phyloP scores from a whole-genome alignment of 2,797 vertebrate genomes.

The Enteromius radiatus region DNA sequence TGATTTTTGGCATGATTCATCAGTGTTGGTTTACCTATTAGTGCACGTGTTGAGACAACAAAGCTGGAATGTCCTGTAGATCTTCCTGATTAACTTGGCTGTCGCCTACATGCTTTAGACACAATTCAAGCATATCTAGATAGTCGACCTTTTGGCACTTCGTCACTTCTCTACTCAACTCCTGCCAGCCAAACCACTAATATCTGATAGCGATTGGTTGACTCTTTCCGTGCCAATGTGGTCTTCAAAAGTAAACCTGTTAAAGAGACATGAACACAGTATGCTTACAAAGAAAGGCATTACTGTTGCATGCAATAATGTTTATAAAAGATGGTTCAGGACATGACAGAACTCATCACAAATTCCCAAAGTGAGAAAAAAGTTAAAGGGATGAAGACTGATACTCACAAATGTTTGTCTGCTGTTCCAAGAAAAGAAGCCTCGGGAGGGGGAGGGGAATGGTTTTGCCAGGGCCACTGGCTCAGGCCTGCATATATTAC shows the following conservation, averaged over 20 bases:
- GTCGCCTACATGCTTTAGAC: constrained; percentile 67
- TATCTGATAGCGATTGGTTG: neutral
- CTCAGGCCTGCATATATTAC: constrained; percentile 83
- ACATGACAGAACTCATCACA: constrained; percentile 55
- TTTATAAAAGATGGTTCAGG: neutral
- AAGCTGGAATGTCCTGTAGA: constrained; percentile 68
- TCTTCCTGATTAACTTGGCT: constrained; percentile 67
- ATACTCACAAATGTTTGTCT: constrained; percentile 74
- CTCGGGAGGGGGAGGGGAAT: constrained; percentile 67
- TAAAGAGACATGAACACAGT: constrained; percentile 1
- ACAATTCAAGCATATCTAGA: constrained; percentile 66
- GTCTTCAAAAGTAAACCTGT: neutral
- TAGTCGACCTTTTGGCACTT: constrained; percentile 43
- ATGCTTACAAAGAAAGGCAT: neutral
- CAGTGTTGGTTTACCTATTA: constrained; percentile 30
- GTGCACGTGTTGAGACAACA: constrained; percentile 49
- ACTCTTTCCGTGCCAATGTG: constrained; percentile 7
- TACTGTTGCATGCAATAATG: neutral
- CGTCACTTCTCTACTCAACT: constrained; percentile 66
- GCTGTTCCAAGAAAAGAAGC: constrained; percentile 70
- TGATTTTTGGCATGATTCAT: constrained; percentile 52
- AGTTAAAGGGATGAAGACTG: constrained; percentile 68
- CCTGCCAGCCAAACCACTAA: constrained; percentile 13
- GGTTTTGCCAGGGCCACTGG: constrained; percentile 75
- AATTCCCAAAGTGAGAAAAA: constrained; percentile 68